These are phyloP conservation scores for Brachystomella parvula DNA, from an alignment of 1,140 invertebrate genomes.

Conservation along the genomic window DNA sequence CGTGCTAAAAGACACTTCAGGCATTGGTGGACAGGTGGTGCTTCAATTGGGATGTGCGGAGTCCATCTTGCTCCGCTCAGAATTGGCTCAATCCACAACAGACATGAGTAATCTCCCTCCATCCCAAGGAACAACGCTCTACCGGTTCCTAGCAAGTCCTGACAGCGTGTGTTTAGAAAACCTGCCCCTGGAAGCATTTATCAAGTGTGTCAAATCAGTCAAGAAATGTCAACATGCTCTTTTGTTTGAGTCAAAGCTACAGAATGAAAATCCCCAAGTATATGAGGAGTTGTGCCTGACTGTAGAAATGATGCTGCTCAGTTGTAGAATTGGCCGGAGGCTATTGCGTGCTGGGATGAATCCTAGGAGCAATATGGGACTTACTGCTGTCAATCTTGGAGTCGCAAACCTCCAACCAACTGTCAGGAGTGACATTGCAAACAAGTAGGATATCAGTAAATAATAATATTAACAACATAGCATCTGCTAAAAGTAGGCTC, in stretches of 20 bases:
- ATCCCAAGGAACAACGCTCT: conserved; percentile 55
- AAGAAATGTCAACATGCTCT: conserved; percentile 49
- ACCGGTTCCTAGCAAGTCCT: conserved; percentile 54
- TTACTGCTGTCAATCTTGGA: conserved; percentile 56
- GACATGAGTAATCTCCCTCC: conserved; percentile 52
- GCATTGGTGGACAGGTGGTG: conserved; percentile 51
- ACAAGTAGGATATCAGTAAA: conserved; percentile 46
- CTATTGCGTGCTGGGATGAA: conserved; percentile 54
- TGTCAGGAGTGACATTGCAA: conserved; percentile 57
- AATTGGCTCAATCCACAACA: conserved; percentile 46
- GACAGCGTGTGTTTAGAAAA: conserved; percentile 55
- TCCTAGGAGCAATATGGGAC: conserved; percentile 54
- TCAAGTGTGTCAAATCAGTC: conserved; percentile 54
- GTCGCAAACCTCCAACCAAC: conserved; percentile 55
- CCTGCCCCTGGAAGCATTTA: conserved; percentile 52
- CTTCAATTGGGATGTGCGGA: conserved; percentile 57
- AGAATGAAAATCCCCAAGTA: conserved; percentile 41
- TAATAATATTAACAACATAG: neutral
- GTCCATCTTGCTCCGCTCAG: conserved; percentile 50
- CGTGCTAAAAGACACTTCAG: conserved; percentile 51
- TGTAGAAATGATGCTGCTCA: conserved; percentile 55
- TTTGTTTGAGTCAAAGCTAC: conserved; percentile 45
- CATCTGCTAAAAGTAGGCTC: conserved; percentile 5
- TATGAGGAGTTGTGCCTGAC: conserved; percentile 53
- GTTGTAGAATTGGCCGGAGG: conserved; percentile 52